A percentile compares a stretch with the other conserved stretches of the same genome.
Conservation (phyloP, 2,797 vertebrate genomes). For the Novumbra hubbsi region DNA sequence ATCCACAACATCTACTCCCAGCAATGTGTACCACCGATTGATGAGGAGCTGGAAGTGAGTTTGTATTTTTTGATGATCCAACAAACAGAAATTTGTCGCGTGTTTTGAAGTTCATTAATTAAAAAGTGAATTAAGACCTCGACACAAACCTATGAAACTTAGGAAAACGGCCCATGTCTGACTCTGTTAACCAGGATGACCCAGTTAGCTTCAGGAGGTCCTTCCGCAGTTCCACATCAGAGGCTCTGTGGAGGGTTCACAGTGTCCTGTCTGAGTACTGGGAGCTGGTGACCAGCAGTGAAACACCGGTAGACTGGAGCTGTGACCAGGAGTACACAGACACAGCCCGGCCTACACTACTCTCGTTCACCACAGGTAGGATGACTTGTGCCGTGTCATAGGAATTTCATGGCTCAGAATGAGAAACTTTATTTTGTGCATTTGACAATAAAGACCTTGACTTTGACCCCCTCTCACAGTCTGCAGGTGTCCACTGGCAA, state of each 20-base stretch:
- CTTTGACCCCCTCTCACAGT: neutral
- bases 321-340: constrained; percentile 73
- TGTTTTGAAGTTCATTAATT: neutral
- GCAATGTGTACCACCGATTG: constrained; percentile 74
- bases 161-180: neutral
- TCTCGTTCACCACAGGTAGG: constrained; percentile 53
- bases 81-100: neutral
- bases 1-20: constrained; percentile 79
- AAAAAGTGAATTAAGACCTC: neutral
- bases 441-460: too few relatives aligned
- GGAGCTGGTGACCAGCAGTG: constrained; percentile 67
- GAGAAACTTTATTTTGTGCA: too few relatives aligned
- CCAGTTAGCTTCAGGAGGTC: constrained; percentile 71
- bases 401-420: too few relatives aligned
- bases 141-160: neutral
- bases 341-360: constrained; percentile 35
- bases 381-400: too few relatives aligned
- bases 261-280: constrained; percentile 72
- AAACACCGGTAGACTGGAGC: constrained; percentile 70
- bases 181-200: constrained; percentile 61
- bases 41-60: constrained; percentile 75
- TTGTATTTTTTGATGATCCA: too few relatives aligned
- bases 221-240: constrained; percentile 62
- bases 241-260: constrained; percentile 67
- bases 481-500: neutral